Percentiles rank a stretch among this genome's conserved stretches.
Conservation (phyloP, 2,888 invertebrate genomes). For the Oxyteleia sp. region DNA sequence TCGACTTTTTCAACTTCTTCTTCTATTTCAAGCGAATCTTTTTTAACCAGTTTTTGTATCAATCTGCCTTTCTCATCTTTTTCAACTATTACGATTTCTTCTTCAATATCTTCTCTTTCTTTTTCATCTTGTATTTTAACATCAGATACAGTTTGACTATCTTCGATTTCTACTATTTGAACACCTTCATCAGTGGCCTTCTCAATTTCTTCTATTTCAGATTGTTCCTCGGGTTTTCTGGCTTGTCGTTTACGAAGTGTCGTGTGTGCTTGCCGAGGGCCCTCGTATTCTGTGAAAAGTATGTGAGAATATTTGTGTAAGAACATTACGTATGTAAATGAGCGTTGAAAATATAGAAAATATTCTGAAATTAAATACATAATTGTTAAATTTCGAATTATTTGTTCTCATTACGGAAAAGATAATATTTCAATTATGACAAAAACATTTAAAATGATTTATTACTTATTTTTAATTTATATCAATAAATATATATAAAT, state of each 20-base stretch:
- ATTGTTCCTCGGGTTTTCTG: slow-evolving; percentile 83
- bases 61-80: slow-evolving; percentile 80
- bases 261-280: slow-evolving; percentile 87
- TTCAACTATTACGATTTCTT: slow-evolving; percentile 82
- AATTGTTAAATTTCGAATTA: background rate
- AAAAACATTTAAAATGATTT: background rate
- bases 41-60: slow-evolving; percentile 77
- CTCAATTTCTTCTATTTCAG: slow-evolving; percentile 82
- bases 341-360: slow-evolving; percentile 34
- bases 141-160: slow-evolving; percentile 48
- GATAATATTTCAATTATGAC: slow-evolving; percentile 3
- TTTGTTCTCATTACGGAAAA: too few species aligned
- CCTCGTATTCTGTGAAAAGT: slow-evolving; percentile 88
- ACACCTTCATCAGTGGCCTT: slow-evolving; percentile 85
- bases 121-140: slow-evolving; percentile 76
- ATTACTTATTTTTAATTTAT: background rate
- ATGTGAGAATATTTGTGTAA: slow-evolving; percentile 86
- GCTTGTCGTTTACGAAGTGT: slow-evolving; percentile 86
- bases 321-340: slow-evolving; percentile 73
- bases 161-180: slow-evolving; percentile 82
- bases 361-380: background rate
- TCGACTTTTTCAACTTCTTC: slow-evolving; percentile 85
- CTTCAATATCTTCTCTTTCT: slow-evolving; percentile 85
- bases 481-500: background rate
- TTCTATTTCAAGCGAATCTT: slow-evolving; percentile 70